Percentiles rank a stretch among this genome's conserved stretches.
phyloP scores from a whole-genome alignment of 2,888 invertebrate species.

The Actias luna region DNA sequence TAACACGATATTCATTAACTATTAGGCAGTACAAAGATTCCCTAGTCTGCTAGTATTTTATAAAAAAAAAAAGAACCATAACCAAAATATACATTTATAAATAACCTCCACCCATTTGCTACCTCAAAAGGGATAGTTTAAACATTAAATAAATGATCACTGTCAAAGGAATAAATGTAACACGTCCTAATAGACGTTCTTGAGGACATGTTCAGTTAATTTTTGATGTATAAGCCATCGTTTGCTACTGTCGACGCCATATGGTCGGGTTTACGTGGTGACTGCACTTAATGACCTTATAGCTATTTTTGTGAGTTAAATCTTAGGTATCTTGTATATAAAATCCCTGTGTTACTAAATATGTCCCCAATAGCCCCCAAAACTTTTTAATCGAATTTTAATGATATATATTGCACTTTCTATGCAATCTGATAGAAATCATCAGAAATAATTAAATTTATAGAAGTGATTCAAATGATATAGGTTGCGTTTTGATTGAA shows the following conservation, averaged over 20 bases:
- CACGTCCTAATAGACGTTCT: constrained; percentile 37
- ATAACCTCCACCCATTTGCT: not conserved
- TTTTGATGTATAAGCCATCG: constrained; percentile 34
- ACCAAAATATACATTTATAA: constrained; percentile 21
- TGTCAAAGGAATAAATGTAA: constrained; percentile 59
- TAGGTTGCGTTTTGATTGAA: no score
- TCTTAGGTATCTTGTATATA: no score
- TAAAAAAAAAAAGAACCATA: constrained; percentile 17
- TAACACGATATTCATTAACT: no score
- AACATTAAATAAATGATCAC: constrained; percentile 51
- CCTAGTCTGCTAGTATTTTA: no score
- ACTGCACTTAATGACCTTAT: not conserved
- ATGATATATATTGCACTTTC: no score
- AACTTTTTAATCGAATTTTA: no score
- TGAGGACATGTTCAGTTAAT: constrained; percentile 25
- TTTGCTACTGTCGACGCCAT: constrained; percentile 27
- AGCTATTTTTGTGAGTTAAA: not conserved
- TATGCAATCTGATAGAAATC: no score
- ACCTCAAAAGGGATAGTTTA: constrained; percentile 20
- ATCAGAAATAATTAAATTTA: no score
- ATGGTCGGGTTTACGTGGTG: constrained; percentile 8
- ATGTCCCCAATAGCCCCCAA: no score
- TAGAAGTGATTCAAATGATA: no score
- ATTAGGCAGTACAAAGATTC: no score
- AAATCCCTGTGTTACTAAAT: no score